Base-by-base conservation (phyloP, 2,888 invertebrate genomes). In the Tribolium freemani region DNA sequence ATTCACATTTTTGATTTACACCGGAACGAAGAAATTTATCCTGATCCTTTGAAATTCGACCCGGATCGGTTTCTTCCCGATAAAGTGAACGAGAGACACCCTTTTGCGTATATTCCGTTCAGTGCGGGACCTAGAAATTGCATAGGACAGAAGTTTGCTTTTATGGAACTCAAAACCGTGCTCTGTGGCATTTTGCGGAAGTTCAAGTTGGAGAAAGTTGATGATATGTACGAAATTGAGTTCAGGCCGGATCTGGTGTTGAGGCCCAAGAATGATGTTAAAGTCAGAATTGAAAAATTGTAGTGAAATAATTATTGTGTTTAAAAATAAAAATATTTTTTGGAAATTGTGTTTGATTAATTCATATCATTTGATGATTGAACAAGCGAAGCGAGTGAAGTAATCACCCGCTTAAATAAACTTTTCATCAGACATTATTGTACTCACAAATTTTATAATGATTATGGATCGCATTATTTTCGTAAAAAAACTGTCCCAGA, bases 21-120 rank as follows among this genome's bases (percentile, higher is more conserved):
- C 83, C 88, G 90, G 3, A 88, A 91, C 80, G 88, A 89, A 0
- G 87, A 89, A n/a, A 86, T 89, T 58, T 93, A 89, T 85, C 88
- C 90, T 0, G 87, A 93, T 74, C 92, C 93, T 0, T 83, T 88
- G 54, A 87, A 86, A 71, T 93, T 91, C 81, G 89, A 91, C 79
- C 92, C 93, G 0, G 92, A 93, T 56, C 86, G 93, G 72, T 93
- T 93, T 83, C 81, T 90, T 38, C 89, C 90, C 0, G 90, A 92
- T 78, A 88, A 88, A 74, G 80, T 85, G 3, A 73, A 79, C 1
- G 82, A 83, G 16, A 86, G 91, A 30, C 91, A 92, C 84, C 90
- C 90, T 0, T 92, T 88, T 74, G 87, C 89, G 0, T 92, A 89
- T 79, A 87, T 92, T 70, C 91, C 91, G 0, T 92, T 92, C 72